Percentiles rank a stretch among this genome's conserved stretches.
These are phyloP conservation scores for Zeugodacus cucurbitae DNA, from an alignment of 1,140 invertebrate genomes.

Conservation along the genomic window DNA sequence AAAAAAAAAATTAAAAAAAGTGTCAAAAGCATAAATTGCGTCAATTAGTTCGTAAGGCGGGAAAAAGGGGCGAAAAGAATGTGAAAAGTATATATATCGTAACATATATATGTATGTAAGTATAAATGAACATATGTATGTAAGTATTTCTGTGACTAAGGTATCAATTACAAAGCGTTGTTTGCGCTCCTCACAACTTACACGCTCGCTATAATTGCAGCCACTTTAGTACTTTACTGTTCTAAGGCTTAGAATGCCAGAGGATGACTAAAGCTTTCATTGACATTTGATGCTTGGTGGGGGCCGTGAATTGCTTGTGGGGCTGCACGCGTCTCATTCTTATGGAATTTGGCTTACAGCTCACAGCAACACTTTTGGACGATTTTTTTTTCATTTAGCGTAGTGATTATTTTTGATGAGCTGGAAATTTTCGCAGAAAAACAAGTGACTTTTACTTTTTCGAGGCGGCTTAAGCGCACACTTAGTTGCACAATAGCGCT, in stretches of 20 bases:
- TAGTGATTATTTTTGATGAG: neutral
- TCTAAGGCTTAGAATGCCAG: neutral
- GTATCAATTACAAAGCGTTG: too few relatives aligned
- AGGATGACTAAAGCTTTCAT: neutral
- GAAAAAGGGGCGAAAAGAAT: neutral
- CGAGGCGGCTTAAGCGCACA: neutral
- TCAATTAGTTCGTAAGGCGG: neutral
- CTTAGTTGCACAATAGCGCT: neutral
- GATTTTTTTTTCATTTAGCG: neutral
- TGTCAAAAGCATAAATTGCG: slow-evolving; percentile 2
- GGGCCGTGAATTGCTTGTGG: neutral
- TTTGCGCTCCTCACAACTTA: too few relatives aligned
- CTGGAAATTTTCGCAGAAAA: neutral
- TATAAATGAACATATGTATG: neutral
- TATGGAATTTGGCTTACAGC: neutral
- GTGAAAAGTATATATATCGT: too few relatives aligned
- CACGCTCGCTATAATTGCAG: neutral
- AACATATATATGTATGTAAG: neutral
- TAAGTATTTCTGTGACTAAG: neutral
- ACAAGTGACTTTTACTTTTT: neutral
- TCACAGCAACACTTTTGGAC: neutral
- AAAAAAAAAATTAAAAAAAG: neutral
- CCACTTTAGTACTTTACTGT: neutral
- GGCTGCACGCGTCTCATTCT: neutral
- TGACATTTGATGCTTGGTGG: neutral